These are phyloP conservation scores for Aplochiton taeniatus DNA, from an alignment of 2,797 vertebrate genomes.

Conservation along the genomic window DNA sequence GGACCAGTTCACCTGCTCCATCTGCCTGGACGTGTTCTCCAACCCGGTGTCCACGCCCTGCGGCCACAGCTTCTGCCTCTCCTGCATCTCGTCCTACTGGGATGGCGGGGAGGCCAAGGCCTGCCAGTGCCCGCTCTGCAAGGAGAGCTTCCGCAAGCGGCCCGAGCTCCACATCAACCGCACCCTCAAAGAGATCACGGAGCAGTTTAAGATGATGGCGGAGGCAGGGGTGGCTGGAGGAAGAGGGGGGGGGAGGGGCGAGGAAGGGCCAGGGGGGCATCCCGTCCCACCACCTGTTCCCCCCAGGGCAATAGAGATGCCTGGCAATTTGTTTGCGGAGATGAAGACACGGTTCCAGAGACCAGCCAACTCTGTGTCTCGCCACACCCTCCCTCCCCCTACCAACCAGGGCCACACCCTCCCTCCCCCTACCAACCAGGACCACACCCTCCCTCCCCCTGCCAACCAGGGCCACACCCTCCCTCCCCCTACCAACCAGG, in stretches of 20 bases:
- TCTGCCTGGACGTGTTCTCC: constrained; percentile 72
- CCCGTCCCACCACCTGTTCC: neutral
- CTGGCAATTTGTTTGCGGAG: constrained; percentile 62
- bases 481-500: constrained; percentile 34
- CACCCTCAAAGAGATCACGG: constrained; percentile 76
- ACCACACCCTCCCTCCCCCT: neutral
- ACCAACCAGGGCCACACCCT: neutral
- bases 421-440: neutral
- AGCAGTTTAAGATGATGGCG: constrained; percentile 72
- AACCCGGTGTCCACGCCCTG: constrained; percentile 80
- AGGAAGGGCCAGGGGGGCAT: neutral
- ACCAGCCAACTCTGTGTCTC: neutral
- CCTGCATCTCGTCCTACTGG: constrained; percentile 78
- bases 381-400: neutral
- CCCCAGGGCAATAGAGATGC: constrained; percentile 33
- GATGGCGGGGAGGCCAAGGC: constrained; percentile 35
- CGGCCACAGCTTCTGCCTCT: constrained; percentile 84
- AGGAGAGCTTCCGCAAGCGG: constrained; percentile 61
- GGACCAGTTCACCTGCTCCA: constrained; percentile 79
- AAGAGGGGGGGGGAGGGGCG: neutral
- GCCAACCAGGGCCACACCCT: constrained; percentile 30
- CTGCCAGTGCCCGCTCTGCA: constrained; percentile 78
- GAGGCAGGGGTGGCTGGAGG: neutral
- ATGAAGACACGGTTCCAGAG: constrained; percentile 69
- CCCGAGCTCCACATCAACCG: constrained; percentile 77